Percentiles rank a stretch among this genome's conserved stretches.
Conservation (phyloP, 2,888 invertebrate species). For the Meliscaeva auricollis region DNA sequence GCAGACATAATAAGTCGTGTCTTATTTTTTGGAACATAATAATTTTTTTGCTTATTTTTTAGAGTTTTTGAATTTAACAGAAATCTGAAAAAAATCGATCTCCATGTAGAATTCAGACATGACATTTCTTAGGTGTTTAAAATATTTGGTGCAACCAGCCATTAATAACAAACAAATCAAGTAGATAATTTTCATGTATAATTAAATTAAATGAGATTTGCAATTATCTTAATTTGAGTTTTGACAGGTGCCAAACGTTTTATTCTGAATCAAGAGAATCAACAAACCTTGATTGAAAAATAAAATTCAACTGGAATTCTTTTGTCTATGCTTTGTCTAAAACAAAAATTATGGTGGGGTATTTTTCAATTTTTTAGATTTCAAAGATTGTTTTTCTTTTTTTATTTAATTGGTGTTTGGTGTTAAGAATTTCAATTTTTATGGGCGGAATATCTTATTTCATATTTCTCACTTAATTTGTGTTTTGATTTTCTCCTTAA, state of each 20-base stretch:
- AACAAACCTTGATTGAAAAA: conserved; percentile 65
- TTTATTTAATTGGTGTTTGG: conserved; percentile 53
- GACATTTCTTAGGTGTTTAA: too few species aligned
- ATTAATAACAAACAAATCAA: background rate
- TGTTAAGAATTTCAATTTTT: conserved; percentile 60
- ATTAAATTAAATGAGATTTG: conserved; percentile 44
- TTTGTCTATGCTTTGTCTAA: background rate
- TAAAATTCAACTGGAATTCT: conserved; percentile 45
- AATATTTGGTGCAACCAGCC: too few species aligned
- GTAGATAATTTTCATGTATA: conserved; percentile 10
- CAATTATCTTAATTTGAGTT: conserved; percentile 62
- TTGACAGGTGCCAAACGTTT: conserved; percentile 63
- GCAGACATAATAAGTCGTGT: too few species aligned
- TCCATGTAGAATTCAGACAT: too few species aligned
- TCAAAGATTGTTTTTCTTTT: conserved; percentile 17
- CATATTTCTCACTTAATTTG: conserved; percentile 79
- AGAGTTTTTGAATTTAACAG: too few species aligned
- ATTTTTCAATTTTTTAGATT: background rate
- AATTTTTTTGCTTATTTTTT: too few species aligned
- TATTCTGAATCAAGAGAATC: conserved; percentile 20
- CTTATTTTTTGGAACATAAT: too few species aligned
- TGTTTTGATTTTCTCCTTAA: background rate
- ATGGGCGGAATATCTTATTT: conserved; percentile 78
- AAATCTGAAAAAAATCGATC: too few species aligned
- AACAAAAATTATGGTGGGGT: background rate